Conservation (phyloP, 2,888 invertebrate species). For the Isotomurus palustris region DNA sequence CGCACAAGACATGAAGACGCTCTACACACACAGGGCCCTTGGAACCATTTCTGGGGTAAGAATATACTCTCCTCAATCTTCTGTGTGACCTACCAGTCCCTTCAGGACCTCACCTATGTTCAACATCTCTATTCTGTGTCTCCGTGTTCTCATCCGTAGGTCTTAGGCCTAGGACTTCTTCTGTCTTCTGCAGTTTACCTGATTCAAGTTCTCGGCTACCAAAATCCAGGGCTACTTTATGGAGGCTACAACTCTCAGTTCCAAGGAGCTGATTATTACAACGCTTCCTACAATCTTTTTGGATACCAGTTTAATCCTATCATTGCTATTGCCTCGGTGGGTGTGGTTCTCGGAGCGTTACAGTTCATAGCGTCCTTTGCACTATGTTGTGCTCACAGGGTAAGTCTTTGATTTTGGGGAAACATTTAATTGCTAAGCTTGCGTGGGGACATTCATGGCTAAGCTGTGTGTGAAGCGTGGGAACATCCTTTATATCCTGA, state of each 20-base stretch:
- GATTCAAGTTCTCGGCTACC: constrained; percentile 23
- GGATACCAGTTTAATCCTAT: constrained; percentile 36
- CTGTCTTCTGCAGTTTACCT: constrained; percentile 1
- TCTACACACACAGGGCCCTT: neutral
- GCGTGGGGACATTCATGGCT: too few species aligned
- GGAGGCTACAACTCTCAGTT: constrained; percentile 20
- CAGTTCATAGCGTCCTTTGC: constrained; percentile 29
- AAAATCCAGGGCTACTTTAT: constrained; percentile 29
- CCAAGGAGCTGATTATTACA: constrained; percentile 26
- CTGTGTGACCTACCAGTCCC: too few species aligned
- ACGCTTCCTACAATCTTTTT: constrained; percentile 32
- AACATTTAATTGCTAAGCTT: too few species aligned
- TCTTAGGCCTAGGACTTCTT: neutral
- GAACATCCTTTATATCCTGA: too few species aligned
- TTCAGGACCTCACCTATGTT: too few species aligned
- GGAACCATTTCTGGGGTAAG: constrained; percentile 3
- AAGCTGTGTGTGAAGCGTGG: too few species aligned
- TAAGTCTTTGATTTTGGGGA: too few species aligned
- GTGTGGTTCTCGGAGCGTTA: constrained; percentile 26
- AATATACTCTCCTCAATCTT: too few species aligned
- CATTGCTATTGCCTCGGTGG: constrained; percentile 22
- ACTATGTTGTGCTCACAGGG: constrained; percentile 28
- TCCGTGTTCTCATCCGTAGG: too few species aligned
- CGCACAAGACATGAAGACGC: too few species aligned
- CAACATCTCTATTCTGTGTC: too few species aligned